A percentile compares a stretch with the other conserved stretches of the same genome.
Evolutionary conservation across 2,797 vertebrate genomes (phyloP).

Genomic region (Anas acuta): DNA sequence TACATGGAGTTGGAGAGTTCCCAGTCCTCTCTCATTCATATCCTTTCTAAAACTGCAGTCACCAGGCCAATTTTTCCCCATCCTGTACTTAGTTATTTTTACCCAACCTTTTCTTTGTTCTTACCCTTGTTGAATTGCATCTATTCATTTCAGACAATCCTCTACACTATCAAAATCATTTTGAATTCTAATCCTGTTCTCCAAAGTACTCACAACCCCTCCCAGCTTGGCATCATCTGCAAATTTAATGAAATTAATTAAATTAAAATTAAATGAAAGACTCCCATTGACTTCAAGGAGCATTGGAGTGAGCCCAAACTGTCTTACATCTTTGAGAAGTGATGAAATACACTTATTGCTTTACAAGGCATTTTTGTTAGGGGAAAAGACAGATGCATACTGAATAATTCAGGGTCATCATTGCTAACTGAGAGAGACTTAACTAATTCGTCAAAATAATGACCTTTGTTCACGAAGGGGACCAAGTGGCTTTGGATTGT

Average conservation of each 20-base stretch:
- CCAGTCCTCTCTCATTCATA: not conserved
- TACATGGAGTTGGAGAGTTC: not conserved
- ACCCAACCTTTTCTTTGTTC: not conserved
- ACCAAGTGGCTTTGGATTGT: not conserved
- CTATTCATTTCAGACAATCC: slow-evolving; percentile 16
- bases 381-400: slow-evolving; percentile 18
- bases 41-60: not conserved
- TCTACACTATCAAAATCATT: not conserved
- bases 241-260: slow-evolving; percentile 72
- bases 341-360: slow-evolving; percentile 52
- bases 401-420: slow-evolving; percentile 60
- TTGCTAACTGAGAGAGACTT: slow-evolving; percentile 61
- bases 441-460: slow-evolving; percentile 64
- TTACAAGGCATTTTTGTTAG: not conserved
- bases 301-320: slow-evolving; percentile 20
- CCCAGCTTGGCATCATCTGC: slow-evolving; percentile 60
- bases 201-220: slow-evolving; percentile 34
- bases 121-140: not conserved
- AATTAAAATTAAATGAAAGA: slow-evolving; percentile 64
- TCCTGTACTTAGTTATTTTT: not conserved
- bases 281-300: slow-evolving; percentile 53
- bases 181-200: slow-evolving; percentile 26
- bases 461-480: slow-evolving; percentile 16
- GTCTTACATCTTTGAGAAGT: slow-evolving; percentile 33
- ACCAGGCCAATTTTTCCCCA: not conserved